These are phyloP conservation scores for Liodrosophila aerea DNA, from an alignment of 2,888 invertebrate species.

Conservation along the genomic window DNA sequence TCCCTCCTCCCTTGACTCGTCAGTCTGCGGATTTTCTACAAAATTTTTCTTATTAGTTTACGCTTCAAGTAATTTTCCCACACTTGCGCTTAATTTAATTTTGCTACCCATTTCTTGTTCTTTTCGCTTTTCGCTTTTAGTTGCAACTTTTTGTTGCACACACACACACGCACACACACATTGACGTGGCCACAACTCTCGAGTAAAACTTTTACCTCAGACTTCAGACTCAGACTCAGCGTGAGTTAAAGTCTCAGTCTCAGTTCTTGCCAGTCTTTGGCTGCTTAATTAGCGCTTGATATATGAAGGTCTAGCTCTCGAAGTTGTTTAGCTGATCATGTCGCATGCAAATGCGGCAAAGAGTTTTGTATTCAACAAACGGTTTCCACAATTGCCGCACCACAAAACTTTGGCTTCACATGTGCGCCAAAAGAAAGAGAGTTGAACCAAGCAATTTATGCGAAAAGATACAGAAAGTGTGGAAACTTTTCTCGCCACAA, in stretches of 20 bases:
- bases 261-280: conserved; percentile 22
- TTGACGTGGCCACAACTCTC: conserved; percentile 20
- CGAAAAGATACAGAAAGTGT: too few species aligned
- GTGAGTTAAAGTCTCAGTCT: background rate
- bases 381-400: too few species aligned
- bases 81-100: conserved; percentile 73
- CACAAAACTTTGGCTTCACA: conserved; percentile 9
- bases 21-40: conserved; percentile 36
- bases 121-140: conserved; percentile 52
- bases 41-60: conserved; percentile 67
- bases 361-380: too few species aligned
- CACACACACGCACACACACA: conserved; percentile 22
- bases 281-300: conserved; percentile 62
- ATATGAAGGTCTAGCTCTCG: conserved; percentile 31
- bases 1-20: background rate
- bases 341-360: conserved; percentile 15
- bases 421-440: too few species aligned
- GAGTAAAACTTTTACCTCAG: conserved; percentile 34
- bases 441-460: too few species aligned
- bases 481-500: background rate
- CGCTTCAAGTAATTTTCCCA: conserved; percentile 71
- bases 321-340: conserved; percentile 25
- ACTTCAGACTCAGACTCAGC: background rate
- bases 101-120: conserved; percentile 48
- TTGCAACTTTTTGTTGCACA: conserved; percentile 38